Base-by-base conservation (phyloP, 35 echinoderm and acorn worm species). In the Anneissia japonica region DNA sequence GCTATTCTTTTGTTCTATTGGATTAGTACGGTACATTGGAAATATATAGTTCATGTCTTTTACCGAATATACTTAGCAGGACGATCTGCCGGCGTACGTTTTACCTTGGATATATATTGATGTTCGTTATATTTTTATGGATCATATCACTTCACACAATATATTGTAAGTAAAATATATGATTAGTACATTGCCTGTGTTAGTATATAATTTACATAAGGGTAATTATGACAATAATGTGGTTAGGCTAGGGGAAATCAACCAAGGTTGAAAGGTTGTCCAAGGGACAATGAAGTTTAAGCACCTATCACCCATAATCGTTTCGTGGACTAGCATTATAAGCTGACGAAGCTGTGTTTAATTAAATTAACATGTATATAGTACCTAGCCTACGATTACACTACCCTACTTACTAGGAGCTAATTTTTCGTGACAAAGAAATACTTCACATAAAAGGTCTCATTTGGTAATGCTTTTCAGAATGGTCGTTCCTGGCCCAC, bases 201-300 rank as follows among this genome's bases (percentile, higher is more conserved):
- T 23, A n/a, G 4, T 64, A 64, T 64, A 64, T 64, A 64, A 64
- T 64, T 64, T 64, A 64, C 51, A 64, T 64, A 12, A 64, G 6
- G 51, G 51, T 64, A 64, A 64, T 64, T 64, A 64, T 64, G 51
- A 64, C 51, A 64, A 64, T 64, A 64, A 64, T 64, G 51, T 64
- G 51, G 51, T 64, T 64, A 64, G 51, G 51, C 51, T 64, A 64
- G 51, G 51, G 51, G 51, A 64, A 64, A 64, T 64, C 26, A 64
- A 64, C 51, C 51, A 23, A 64, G 51, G 51, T 64, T 64, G 51
- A 64, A 64, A 64, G 51, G 51, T 64, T 64, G 51, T 64, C 19
- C 19, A 64, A 23, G 51, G 51, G 51, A 64, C 51, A 64, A 64
- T 23, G 6, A 64, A 64, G 51, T 9, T 64, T 6, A 64, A 64